A percentile compares a stretch with the other conserved stretches of the same genome.
These are phyloP conservation scores for Bradypodion ventrale DNA, from an alignment of 2,797 vertebrate species.

Conservation along the genomic window DNA sequence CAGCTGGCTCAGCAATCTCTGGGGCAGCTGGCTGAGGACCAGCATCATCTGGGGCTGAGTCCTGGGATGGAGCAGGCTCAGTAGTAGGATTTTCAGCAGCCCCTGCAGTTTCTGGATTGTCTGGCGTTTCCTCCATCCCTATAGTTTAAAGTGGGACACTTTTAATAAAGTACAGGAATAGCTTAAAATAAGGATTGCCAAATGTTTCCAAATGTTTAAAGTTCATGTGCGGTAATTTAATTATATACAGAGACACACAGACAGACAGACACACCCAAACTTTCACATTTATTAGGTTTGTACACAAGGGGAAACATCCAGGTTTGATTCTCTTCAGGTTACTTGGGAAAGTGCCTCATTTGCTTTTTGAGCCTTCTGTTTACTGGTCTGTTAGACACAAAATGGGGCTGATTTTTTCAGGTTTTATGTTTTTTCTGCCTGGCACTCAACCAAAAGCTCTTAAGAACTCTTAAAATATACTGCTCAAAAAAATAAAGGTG, in stretches of 20 bases:
- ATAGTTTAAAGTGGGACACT: background rate
- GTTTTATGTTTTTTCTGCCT: too few relatives aligned
- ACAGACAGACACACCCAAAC: background rate
- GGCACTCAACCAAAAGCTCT: too few relatives aligned
- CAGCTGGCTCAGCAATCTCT: background rate
- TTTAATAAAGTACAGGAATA: background rate
- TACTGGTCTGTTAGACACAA: too few relatives aligned
- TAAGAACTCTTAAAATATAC: too few relatives aligned
- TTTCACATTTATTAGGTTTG: background rate
- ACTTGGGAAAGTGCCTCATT: too few relatives aligned
- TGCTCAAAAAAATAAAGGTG: too few relatives aligned
- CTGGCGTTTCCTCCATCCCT: slow-evolving; percentile 45
- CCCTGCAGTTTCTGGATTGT: background rate
- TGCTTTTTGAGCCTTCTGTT: too few relatives aligned
- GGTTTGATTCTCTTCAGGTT: too few relatives aligned
- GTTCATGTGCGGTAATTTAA: background rate
- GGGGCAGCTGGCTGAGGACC: rapidly evolving
- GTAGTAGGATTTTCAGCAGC: background rate
- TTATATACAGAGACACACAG: background rate
- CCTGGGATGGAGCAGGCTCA: background rate
- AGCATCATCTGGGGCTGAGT: rapidly evolving
- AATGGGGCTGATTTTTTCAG: too few relatives aligned
- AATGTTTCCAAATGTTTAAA: background rate
- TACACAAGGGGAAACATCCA: too few relatives aligned
- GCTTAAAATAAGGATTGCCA: background rate